Evolutionary conservation across 2,113 vertebrate genomes (phyloP), one percentile per base, ranked within the genome.

Genomic region (Haemorhous mexicanus): DNA sequence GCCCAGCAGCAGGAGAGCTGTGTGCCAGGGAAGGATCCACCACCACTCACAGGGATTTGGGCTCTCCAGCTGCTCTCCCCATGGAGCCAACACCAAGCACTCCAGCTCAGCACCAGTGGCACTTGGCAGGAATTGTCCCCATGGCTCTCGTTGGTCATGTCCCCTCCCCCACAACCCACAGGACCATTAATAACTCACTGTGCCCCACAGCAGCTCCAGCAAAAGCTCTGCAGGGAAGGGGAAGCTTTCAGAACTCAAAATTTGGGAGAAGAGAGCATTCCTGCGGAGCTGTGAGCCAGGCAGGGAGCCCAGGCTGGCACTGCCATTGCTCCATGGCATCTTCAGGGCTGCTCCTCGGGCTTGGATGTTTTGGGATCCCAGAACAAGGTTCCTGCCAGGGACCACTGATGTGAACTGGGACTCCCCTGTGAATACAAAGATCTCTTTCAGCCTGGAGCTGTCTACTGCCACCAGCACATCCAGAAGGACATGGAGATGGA

Each of bases 61-160:
- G 30, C 17, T 46, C 35, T n/a, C 13, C 61, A 59, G 46, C 17
- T 12, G 26, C 37, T 32, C 14, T 35, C 13, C 53, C 23, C 39
- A 14, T 0, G 1, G 19, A 15, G 44, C 58, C 17, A 64, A 14
- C 2, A 1, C 32, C 32, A 14, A 19, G 32, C 49, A 3, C n/a
- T 63, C 9, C 1, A 76, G 49, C 55, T 33, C 0, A 1, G 62
- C 2, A 3, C 35, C 0, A 12, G 32, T 10, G 53, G 24, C n/a
- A 4, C 32, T 10, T 1, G 53, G 56, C 22, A 80, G 10, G n/a
- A 77, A 44, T 2, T 32, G 64, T 59, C 39, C 63, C 78, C 53
- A 12, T 6, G 11, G 56, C 18, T 76, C 56, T 41, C 56, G 43
- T 56, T 7, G 8, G 7, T 21, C 30, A 1, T 1, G 23, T 22